Evolutionary conservation across 2,888 invertebrate species (phyloP), one percentile per base, ranked within the genome.

Genomic region (Pandemis heparana): DNA sequence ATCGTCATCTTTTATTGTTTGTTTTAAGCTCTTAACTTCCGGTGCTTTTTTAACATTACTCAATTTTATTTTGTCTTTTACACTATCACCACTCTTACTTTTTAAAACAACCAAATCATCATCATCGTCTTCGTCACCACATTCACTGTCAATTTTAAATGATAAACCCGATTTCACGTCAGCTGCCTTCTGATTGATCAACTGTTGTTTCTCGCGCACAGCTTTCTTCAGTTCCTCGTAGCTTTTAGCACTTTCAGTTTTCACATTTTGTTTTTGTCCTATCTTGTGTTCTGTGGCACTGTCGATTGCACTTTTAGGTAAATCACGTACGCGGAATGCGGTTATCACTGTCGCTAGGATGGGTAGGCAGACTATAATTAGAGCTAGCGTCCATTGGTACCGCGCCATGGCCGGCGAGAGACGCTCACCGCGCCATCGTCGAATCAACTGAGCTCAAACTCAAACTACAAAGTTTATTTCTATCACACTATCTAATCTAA

Each of bases 301-400:
- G 77, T 89, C 88, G 77, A 85, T 77, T 75, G 82, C 80, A 77
- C 79, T 81, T 87, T 89, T 92, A 75, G 92, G 91, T 82, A 91
- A 84, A 84, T 94, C 92, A 79, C 94, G 94, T 78, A 95, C 86
- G 81, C 95, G 94, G 89, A 95, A 95, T 89, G 94, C 94, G 86
- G 91, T 92, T 89, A 93, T 92, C 89, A 94, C 93, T 89, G 94
- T 90, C 78, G 90, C 92, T 86, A 94, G 89, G 87, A 94, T 88
- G 80, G 92, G 87, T 78, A 93, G 82, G 85, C 87, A 86, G 86
- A 94, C 89, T 90, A 94, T 85, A 89, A 93, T 91, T 88, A 94
- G 89, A 90, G 91, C 89, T 83, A 92, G 82, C 86, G 90, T 92
- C 90, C 91, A 89, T 88, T 87, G 88, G 82, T 87, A 82, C 83